Conservation (phyloP, 1,140 invertebrate genomes). For the Saxidomus purpurata region DNA sequence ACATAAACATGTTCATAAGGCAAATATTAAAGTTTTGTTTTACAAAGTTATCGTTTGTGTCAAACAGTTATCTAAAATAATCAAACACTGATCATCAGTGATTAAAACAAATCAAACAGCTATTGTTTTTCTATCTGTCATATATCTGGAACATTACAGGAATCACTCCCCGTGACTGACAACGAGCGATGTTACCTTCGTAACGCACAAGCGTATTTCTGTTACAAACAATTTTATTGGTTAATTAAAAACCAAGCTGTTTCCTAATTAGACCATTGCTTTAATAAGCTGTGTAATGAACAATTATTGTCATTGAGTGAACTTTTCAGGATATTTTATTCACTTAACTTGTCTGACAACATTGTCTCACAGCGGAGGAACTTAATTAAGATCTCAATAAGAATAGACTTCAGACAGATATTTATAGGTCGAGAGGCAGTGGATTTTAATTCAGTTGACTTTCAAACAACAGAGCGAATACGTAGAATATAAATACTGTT, state of each 20-base stretch:
- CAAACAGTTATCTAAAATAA: constrained; percentile 20
- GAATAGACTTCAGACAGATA: background rate
- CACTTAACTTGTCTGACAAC: background rate
- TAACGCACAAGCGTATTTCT: background rate
- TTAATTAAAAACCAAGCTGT: background rate
- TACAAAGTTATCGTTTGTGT: constrained; percentile 9
- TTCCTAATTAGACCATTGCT: background rate
- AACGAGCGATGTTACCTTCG: background rate
- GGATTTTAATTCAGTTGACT: too few species aligned
- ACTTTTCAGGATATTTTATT: background rate
- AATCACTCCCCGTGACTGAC: constrained; percentile 17
- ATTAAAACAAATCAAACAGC: constrained; percentile 6
- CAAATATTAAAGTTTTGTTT: background rate
- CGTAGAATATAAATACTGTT: too few species aligned
- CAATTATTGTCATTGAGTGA: background rate
- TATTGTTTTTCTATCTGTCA: background rate
- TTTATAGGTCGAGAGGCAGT: background rate
- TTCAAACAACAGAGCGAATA: background rate
- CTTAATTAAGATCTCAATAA: background rate
- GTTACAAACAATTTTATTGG: constrained; percentile 5
- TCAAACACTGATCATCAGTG: background rate
- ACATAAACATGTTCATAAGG: background rate
- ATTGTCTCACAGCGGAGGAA: constrained; percentile 4
- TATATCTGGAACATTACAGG: background rate
- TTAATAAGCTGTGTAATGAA: background rate